Conservation (phyloP, 2,113 vertebrate genomes). For the Hemicordylus capensis region DNA sequence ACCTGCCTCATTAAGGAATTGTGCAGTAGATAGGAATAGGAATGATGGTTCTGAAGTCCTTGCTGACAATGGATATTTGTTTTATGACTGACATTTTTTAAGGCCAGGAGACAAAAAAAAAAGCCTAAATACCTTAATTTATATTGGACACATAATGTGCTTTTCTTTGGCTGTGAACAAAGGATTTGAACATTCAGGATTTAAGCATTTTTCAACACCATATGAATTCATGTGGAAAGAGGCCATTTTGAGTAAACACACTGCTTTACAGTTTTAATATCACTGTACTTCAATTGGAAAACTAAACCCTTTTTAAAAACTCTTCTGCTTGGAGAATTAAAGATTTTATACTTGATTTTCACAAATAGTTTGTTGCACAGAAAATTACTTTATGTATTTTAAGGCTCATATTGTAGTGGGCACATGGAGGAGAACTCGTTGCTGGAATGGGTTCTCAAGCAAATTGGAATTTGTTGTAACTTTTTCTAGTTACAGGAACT, state of each 20-base stretch:
- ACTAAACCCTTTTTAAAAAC: not conserved
- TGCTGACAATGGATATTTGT: constrained; percentile 8
- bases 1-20: constrained; percentile 27
- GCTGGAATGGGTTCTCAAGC: not conserved
- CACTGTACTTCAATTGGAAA: not conserved
- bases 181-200: constrained; percentile 46
- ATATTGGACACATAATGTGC: constrained; percentile 43
- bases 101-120: constrained; percentile 37
- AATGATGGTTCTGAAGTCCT: not conserved
- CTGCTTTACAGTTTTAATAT: not conserved
- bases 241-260: not conserved
- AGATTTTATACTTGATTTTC: not conserved
- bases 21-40: constrained; percentile 22
- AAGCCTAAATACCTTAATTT: constrained; percentile 60
- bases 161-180: constrained; percentile 53
- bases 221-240: not conserved
- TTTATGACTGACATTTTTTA: constrained; percentile 29
- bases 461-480: not conserved
- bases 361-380: not conserved
- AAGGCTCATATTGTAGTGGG: not conserved
- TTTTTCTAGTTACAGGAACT: too few relatives aligned
- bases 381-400: not conserved
- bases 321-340: not conserved
- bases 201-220: constrained; percentile 50
- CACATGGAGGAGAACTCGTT: not conserved